Conservation (phyloP, 1,140 invertebrate species). For the Anthonomus grandis region DNA sequence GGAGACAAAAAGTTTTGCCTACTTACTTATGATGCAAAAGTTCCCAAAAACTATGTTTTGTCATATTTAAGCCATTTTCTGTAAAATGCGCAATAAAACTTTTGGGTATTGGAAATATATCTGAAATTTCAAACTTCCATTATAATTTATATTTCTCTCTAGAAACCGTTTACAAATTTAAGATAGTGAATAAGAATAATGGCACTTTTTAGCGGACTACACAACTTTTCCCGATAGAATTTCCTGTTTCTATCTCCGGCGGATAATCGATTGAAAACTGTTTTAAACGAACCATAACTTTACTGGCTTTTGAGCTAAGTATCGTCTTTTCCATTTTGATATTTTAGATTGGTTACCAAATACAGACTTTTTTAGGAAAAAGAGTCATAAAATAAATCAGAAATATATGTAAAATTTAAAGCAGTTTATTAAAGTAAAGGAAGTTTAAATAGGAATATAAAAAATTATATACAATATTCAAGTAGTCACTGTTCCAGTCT, state of each 20-base stretch:
- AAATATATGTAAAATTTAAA: no score
- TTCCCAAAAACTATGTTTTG: constrained; percentile 10
- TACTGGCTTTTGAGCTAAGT: neutral
- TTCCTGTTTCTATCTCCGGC: neutral
- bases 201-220: constrained; percentile 9
- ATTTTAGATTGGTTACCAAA: no score
- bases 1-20: constrained; percentile 1
- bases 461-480: no score
- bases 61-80: constrained; percentile 14
- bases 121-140: constrained; percentile 7
- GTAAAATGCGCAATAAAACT: constrained; percentile 14
- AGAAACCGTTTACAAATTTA: constrained; percentile 9
- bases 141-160: constrained; percentile 12
- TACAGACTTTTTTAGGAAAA: no score
- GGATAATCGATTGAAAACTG: constrained; percentile 7
- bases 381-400: no score
- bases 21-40: constrained; percentile 16
- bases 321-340: no score
- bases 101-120: constrained; percentile 16
- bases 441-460: no score
- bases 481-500: no score
- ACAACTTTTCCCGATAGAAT: constrained; percentile 1
- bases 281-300: neutral
- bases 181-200: constrained; percentile 18
- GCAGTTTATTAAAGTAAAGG: no score